Evolutionary conservation across 1,140 invertebrate genomes (phyloP), one percentile per base, ranked within the genome.

Genomic region (Drosophila parvula): DNA sequence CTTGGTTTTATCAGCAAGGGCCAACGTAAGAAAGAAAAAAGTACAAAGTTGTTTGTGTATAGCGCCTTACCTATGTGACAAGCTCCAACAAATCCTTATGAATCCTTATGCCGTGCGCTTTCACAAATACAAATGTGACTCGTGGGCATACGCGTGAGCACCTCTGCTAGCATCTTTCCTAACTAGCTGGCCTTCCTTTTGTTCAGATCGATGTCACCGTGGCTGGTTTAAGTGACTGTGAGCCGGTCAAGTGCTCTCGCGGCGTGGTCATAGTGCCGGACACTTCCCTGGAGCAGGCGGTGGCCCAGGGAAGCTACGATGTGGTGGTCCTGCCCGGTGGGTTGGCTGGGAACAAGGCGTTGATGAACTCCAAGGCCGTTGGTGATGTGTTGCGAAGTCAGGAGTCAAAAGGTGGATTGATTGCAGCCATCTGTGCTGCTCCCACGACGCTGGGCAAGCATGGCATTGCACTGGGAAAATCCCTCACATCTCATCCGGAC

Each of bases 361-460:
- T 99, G 59, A 94, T 94, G 47, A 93, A 96, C 93, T 97, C 96
- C 40, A 70, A 91, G 43, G 92, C 94, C 61, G 95, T 99, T 45
- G 97, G 97, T 1, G 93, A 94, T 27, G 78, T 99, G 5, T 91
- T 99, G 9, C 95, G 96, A 86, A 92, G 95, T 9, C 98, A 99
- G 90, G 96, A 99, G 91, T 93, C 93, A 0, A 91, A 92, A 74
- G 95, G 95, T 0, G 93, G 94, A 74, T 90, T 97, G 10, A 95
- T 99, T 75, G 98, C 97, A 50, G 98, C 98, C 12, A 99, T 98
- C 74, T 98, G 98, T 94, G 98, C 98, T 94, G 96, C 96, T 30
- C 98, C 98, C 3, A 97, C 96, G 14, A 98, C 96, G 2, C 93
- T 99, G n/a, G 95, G 95, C 79, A 94, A 95, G 10, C 98, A 99